Conservation (phyloP, 2,888 invertebrate genomes). For the Cataglyphis livida region DNA sequence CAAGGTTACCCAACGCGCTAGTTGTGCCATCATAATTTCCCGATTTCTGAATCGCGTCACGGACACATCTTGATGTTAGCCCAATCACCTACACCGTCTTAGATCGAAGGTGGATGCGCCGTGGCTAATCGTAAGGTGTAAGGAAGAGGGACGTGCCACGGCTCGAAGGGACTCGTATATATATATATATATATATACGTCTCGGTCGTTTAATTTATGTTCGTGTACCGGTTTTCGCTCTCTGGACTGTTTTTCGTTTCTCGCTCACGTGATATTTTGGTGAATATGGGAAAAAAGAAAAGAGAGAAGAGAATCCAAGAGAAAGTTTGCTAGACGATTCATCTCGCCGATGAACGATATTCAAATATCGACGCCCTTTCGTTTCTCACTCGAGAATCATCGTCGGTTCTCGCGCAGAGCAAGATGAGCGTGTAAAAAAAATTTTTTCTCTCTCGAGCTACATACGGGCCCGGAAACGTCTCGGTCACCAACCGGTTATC, state of each 20-base stretch:
- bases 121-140: constrained; percentile 78
- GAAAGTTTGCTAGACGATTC: constrained; percentile 67
- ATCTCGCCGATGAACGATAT: constrained; percentile 64
- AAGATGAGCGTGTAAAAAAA: not conserved
- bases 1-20: constrained; percentile 10
- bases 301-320: constrained; percentile 18
- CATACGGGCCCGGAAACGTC: not conserved
- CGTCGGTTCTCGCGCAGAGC: not conserved
- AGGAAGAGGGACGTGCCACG: constrained; percentile 70
- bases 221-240: constrained; percentile 55
- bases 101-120: constrained; percentile 63
- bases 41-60: constrained; percentile 65
- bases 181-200: constrained; percentile 43
- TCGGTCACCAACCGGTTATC: constrained; percentile 58
- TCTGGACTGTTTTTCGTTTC: constrained; percentile 55
- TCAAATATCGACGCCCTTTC: constrained; percentile 56
- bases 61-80: constrained; percentile 9
- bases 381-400: constrained; percentile 7
- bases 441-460: not conserved
- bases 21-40: constrained; percentile 66
- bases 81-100: constrained; percentile 68
- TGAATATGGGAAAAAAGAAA: not conserved
- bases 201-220: constrained; percentile 70
- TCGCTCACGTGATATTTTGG: constrained; percentile 17
- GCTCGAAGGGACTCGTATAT: constrained; percentile 34